Percentiles rank a stretch among this genome's conserved stretches.
Conservation (phyloP, 2,113 vertebrate genomes). For the Myanophis thanlyinensis region DNA sequence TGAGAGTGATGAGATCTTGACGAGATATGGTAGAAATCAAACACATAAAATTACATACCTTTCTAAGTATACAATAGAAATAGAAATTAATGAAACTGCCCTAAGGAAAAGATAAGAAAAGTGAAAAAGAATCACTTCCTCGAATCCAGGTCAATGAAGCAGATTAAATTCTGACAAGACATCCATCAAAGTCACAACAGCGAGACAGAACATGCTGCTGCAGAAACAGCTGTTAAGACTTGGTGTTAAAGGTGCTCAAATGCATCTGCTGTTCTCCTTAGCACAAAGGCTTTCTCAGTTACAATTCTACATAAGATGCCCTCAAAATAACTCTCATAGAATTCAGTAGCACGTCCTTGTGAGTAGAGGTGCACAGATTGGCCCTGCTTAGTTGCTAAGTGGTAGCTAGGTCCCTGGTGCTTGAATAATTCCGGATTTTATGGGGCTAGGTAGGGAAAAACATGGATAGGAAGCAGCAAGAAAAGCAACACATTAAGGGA, state of each 20-base stretch:
- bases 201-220: neutral
- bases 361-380: neutral
- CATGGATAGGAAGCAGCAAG: fast-evolving
- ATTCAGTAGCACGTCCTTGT: neutral
- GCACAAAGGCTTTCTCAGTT: neutral
- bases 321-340: neutral
- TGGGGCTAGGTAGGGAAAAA: fast-evolving
- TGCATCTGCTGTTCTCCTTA: fast-evolving
- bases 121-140: conserved; percentile 11
- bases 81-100: neutral
- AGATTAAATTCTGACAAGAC: conserved; percentile 64
- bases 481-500: neutral
- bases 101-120: neutral
- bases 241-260: neutral
- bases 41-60: neutral
- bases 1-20: neutral
- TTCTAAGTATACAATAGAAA: conserved; percentile 4
- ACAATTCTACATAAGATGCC: neutral
- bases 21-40: neutral
- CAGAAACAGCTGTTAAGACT: neutral
- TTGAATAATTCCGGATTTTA: neutral
- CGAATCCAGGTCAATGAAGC: conserved; percentile 50
- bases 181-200: conserved; percentile 50
- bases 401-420: fast-evolving
- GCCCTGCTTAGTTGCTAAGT: fast-evolving